These are phyloP conservation scores for Alauda arvensis DNA, from an alignment of 2,797 vertebrate genomes.

Conservation along the genomic window DNA sequence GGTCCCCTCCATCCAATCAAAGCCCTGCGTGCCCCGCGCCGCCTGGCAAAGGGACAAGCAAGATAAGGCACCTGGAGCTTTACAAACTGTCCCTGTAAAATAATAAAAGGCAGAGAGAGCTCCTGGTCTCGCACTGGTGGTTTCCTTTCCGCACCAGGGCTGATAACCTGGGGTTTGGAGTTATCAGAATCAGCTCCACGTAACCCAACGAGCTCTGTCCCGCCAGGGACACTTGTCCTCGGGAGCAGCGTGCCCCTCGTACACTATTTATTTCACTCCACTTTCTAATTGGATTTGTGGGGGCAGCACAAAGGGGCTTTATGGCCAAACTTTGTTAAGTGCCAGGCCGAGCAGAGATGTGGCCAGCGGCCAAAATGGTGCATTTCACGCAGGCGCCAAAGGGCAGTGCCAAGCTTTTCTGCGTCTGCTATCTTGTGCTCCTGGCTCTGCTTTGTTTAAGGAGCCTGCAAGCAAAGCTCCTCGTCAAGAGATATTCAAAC, in stretches of 20 bases:
- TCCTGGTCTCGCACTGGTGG: not conserved
- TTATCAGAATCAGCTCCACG: not conserved
- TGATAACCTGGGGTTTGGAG: not conserved
- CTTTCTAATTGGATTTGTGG: conserved; percentile 83
- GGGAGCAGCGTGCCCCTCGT: conserved; percentile 24
- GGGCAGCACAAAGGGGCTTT: conserved; percentile 87
- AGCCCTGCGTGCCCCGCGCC: not conserved
- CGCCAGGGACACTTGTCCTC: not conserved
- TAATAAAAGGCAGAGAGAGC: conserved; percentile 15
- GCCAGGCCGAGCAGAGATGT: conserved; percentile 84
- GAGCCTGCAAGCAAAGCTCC: conserved; percentile 47
- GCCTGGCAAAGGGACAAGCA: conserved; percentile 38
- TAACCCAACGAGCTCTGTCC: conserved; percentile 12
- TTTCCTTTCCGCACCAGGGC: not conserved
- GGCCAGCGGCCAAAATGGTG: conserved; percentile 73
- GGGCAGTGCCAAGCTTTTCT: conserved; percentile 65
- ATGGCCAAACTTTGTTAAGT: conserved; percentile 76
- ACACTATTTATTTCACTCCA: conserved; percentile 70
- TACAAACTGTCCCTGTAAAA: not conserved
- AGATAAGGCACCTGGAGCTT: conserved; percentile 23
- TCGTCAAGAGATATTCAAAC: conserved; percentile 39
- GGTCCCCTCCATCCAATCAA: not conserved
- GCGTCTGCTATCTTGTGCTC: conserved; percentile 58
- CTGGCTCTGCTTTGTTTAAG: conserved; percentile 60
- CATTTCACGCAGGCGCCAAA: conserved; percentile 67